Evolutionary conservation across 2,888 invertebrate genomes (phyloP).

Genomic region (Amiota minor): DNA sequence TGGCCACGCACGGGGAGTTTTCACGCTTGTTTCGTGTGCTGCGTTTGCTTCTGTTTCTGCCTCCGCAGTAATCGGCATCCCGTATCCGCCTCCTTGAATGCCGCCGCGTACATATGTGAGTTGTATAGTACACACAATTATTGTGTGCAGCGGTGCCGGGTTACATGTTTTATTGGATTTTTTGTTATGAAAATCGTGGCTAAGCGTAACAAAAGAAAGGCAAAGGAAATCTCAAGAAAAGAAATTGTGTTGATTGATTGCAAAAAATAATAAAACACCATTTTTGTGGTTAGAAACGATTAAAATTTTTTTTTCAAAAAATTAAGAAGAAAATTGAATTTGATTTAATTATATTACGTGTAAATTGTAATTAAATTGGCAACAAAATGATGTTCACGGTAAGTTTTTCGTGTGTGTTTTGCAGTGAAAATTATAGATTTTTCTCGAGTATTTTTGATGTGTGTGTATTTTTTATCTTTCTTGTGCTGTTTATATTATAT

Average conservation of each 20-base stretch:
- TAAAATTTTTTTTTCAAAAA: slow-evolving; percentile 1
- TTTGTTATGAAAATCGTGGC: slow-evolving; percentile 34
- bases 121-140: slow-evolving; percentile 49
- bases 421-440: not conserved
- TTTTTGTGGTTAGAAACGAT: slow-evolving; percentile 17
- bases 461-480: not conserved
- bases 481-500: not conserved
- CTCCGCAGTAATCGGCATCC: slow-evolving; percentile 32
- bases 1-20: not conserved
- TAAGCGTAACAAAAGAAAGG: not conserved
- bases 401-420: slow-evolving; percentile 47
- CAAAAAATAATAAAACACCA: slow-evolving; percentile 10
- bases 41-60: slow-evolving; percentile 17
- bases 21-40: slow-evolving; percentile 13
- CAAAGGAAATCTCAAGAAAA: slow-evolving; percentile 33
- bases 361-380: not conserved
- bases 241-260: slow-evolving; percentile 13
- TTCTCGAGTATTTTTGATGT: no score
- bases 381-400: slow-evolving; percentile 70
- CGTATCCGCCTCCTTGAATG: not conserved
- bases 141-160: slow-evolving; percentile 61
- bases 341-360: no score
- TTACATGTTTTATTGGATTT: slow-evolving; percentile 59
- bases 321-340: not conserved
- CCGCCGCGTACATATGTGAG: slow-evolving; percentile 35